Percentiles rank a stretch among this genome's conserved stretches.
These are phyloP conservation scores for Xestoiulus laeticollis DNA, from an alignment of 2,888 invertebrate species.

Conservation along the genomic window DNA sequence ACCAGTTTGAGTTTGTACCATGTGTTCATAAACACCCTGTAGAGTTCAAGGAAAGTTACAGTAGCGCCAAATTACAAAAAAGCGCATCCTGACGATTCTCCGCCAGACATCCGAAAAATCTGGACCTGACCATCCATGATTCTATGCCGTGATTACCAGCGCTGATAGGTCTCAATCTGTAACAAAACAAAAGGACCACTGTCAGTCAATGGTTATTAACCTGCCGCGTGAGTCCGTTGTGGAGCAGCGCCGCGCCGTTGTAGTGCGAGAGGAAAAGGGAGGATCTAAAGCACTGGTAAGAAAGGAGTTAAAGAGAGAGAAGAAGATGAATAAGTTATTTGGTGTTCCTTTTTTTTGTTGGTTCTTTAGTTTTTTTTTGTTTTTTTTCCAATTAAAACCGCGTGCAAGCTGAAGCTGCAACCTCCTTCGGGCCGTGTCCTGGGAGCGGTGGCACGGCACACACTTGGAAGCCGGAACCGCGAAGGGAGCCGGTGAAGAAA, in stretches of 20 bases:
- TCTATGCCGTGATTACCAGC: too few species aligned
- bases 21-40: too few species aligned
- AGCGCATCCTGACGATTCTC: background rate
- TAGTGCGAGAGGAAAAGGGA: background rate
- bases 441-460: background rate
- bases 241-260: background rate
- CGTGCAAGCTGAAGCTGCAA: constrained; percentile 28
- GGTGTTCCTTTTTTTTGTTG: constrained; percentile 4
- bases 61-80: too few species aligned
- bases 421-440: background rate
- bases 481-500: background rate
- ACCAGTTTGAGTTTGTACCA: too few species aligned
- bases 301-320: constrained; percentile 1
- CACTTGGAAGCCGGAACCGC: background rate
- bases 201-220: background rate
- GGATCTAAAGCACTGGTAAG: background rate
- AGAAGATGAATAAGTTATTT: constrained; percentile 32
- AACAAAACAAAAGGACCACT: background rate
- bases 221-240: background rate
- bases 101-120: background rate
- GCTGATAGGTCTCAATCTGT: too few species aligned
- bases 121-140: background rate
- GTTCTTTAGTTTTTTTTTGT: background rate
- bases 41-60: too few species aligned
- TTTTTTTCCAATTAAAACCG: constrained; percentile 1